Evolutionary conservation across 2,888 invertebrate genomes (phyloP).

Genomic region (Ormyrus thymus): DNA sequence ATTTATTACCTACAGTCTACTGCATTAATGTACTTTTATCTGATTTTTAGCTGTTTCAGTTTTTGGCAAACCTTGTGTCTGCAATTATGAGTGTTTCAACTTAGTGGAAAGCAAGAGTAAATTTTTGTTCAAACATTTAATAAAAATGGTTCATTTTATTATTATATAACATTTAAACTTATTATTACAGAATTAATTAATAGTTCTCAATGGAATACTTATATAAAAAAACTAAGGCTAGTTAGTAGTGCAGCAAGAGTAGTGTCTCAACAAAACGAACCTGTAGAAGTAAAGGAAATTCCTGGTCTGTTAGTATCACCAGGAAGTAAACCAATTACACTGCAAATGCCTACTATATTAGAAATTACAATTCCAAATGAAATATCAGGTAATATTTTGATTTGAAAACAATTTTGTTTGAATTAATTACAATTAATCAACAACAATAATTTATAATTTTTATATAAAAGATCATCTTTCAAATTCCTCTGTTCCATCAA

Average conservation of each 20-base stretch:
- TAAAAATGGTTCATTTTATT: constrained; percentile 8
- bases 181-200: constrained; percentile 64
- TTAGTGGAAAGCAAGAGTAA: constrained; percentile 65
- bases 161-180: constrained; percentile 20
- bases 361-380: constrained; percentile 58
- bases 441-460: neutral
- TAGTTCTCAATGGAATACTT: constrained; percentile 70
- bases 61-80: constrained; percentile 78
- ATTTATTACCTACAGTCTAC: neutral
- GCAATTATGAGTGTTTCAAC: constrained; percentile 75
- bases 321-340: constrained; percentile 61
- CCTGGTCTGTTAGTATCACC: constrained; percentile 67
- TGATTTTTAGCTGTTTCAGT: constrained; percentile 78
- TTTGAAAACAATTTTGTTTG: no score
- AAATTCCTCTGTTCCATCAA: constrained; percentile 60
- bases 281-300: constrained; percentile 65
- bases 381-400: constrained; percentile 21
- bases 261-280: constrained; percentile 63
- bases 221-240: constrained; percentile 66
- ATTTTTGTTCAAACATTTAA: constrained; percentile 33
- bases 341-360: constrained; percentile 63
- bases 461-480: constrained; percentile 30
- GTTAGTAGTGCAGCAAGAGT: constrained; percentile 67
- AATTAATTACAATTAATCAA: no score
- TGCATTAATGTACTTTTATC: constrained; percentile 51